Evolutionary conservation across 2,113 vertebrate species (phyloP).

Genomic region (Oreochromis spilurus): DNA sequence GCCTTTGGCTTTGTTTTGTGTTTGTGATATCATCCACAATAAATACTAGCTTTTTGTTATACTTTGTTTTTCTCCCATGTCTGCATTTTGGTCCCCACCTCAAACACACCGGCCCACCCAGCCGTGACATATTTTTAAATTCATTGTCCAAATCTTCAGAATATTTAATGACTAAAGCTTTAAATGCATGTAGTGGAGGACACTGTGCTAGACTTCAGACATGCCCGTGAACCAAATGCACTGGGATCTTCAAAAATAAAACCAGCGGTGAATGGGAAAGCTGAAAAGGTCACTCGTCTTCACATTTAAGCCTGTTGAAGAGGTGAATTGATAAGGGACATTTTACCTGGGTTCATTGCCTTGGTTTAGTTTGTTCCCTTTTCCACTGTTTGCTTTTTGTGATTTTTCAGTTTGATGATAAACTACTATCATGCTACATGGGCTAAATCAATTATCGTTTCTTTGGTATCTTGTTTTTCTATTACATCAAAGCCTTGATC

Average conservation of each 20-base stretch:
- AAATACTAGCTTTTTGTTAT: not conserved
- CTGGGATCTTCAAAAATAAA: not conserved
- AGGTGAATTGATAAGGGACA: not conserved
- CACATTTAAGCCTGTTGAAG: not conserved
- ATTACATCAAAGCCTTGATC: not conserved
- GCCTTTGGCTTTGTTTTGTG: not conserved
- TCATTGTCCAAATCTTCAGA: not conserved
- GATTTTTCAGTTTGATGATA: not conserved
- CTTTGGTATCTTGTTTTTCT: not conserved
- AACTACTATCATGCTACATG: not conserved
- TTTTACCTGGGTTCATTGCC: not conserved
- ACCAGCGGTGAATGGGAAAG: not conserved
- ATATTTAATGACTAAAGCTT: not conserved
- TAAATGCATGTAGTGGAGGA: not conserved
- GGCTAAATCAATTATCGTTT: not conserved
- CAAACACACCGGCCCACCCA: not conserved
- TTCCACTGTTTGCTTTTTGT: not conserved
- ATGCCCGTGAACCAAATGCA: not conserved
- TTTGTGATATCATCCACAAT: not conserved
- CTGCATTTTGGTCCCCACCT: not conserved
- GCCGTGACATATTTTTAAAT: not conserved
- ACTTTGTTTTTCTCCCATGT: not conserved
- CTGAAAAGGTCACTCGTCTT: not conserved
- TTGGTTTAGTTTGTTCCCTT: not conserved
- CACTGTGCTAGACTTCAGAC: not conserved